phyloP scores from a whole-genome alignment of 2,888 invertebrate genomes.

The Meghimatium bilineatum region DNA sequence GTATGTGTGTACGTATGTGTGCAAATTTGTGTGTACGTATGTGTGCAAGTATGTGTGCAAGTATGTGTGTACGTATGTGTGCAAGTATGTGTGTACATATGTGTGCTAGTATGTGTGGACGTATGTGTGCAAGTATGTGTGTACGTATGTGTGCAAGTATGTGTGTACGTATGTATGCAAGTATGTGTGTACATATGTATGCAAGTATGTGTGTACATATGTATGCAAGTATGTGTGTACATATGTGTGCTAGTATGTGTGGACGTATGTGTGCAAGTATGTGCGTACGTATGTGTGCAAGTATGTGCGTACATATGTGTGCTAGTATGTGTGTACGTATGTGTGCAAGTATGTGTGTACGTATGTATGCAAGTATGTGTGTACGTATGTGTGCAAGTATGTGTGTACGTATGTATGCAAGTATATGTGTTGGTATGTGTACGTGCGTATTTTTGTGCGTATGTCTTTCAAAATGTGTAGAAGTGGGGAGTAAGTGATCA shows the following conservation, averaged over 20 bases:
- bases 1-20: conserved; percentile 10
- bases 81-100: neutral
- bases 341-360: neutral
- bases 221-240: too few relatives aligned
- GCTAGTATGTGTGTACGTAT: neutral
- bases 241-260: neutral
- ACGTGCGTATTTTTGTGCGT: neutral
- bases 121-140: neutral
- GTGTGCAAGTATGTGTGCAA: neutral
- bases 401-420: too few relatives aligned
- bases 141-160: neutral
- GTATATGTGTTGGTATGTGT: too few relatives aligned
- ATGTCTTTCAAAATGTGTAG: neutral
- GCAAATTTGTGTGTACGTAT: conserved; percentile 4
- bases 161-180: too few relatives aligned
- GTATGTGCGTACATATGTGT: neutral
- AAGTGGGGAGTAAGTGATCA: too few relatives aligned
- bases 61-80: neutral
- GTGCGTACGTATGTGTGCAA: neutral
- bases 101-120: neutral
- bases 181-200: too few relatives aligned
- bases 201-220: too few relatives aligned
- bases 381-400: too few relatives aligned
- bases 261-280: neutral
- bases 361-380: too few relatives aligned